Evolutionary conservation across 2,888 invertebrate species (phyloP).

Genomic region (Autographa gamma): DNA sequence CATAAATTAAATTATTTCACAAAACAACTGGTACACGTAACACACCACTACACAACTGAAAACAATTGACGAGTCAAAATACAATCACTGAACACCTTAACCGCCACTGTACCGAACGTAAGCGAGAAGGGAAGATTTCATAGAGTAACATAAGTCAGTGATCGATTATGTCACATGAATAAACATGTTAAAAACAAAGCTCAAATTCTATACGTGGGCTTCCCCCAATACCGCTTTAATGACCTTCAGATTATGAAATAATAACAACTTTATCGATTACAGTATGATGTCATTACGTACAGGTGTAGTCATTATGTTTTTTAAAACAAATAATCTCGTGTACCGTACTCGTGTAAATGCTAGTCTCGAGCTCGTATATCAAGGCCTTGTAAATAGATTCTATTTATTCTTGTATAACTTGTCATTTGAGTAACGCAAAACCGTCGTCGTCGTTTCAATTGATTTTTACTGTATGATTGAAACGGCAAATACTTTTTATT

Average conservation of each 20-base stretch:
- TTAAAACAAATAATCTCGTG: slow-evolving; percentile 2
- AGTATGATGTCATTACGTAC: slow-evolving; percentile 1
- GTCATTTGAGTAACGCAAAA: background rate
- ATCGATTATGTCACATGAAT: background rate
- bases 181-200: background rate
- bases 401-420: slow-evolving; percentile 1
- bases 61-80: too few relatives aligned
- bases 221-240: slow-evolving; percentile 29
- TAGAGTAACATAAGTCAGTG: background rate
- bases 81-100: too few relatives aligned
- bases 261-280: slow-evolving; percentile 12
- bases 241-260: slow-evolving; percentile 31
- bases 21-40: too few relatives aligned
- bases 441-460: background rate
- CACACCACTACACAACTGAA: too few relatives aligned
- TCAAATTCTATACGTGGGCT: slow-evolving; percentile 14
- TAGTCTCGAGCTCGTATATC: background rate
- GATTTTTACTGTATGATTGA: slow-evolving; percentile 1
- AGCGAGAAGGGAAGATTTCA: background rate
- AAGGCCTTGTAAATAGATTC: slow-evolving; percentile 5
- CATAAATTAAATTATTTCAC: too few relatives aligned
- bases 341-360: background rate
- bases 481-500: background rate
- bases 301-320: slow-evolving; percentile 4
- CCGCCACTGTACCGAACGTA: too few relatives aligned